phyloP scores from a whole-genome alignment of 2,797 vertebrate species.

The Hemitrygon akajei region DNA sequence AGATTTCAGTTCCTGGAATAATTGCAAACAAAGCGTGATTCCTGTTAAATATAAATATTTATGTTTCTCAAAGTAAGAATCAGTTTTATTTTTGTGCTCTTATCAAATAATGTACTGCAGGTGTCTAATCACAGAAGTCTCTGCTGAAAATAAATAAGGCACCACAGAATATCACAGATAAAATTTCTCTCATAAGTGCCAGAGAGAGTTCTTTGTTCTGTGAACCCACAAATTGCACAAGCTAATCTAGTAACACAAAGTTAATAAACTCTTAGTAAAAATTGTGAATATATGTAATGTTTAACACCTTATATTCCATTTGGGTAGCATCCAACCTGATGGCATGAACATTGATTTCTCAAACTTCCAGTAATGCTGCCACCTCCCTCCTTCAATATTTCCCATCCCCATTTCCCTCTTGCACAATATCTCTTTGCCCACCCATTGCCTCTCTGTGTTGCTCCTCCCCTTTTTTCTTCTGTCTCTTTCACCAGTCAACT shows the following conservation, averaged over 20 bases:
- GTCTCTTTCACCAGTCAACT: too few relatives aligned
- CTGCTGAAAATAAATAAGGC: too few relatives aligned
- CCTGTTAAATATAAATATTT: neutral
- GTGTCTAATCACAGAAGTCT: too few relatives aligned
- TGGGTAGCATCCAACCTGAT: too few relatives aligned
- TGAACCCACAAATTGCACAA: neutral
- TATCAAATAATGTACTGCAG: too few relatives aligned
- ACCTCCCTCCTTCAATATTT: too few relatives aligned
- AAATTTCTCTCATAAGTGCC: neutral
- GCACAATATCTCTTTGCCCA: too few relatives aligned
- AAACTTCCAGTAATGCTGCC: too few relatives aligned
- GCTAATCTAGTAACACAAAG: neutral
- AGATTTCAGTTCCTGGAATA: neutral
- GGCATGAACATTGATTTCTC: too few relatives aligned
- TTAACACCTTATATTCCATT: neutral
- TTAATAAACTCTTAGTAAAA: neutral
- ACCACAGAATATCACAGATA: neutral
- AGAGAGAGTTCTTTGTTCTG: neutral
- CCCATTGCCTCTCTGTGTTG: too few relatives aligned
- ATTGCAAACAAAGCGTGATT: neutral
- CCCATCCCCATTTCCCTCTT: too few relatives aligned
- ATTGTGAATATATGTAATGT: neutral
- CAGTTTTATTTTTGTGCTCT: neutral
- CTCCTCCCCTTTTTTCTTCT: too few relatives aligned
- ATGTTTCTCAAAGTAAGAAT: neutral